Conservation (phyloP, 2,797 vertebrate species). For the Sebastes jordani region DNA sequence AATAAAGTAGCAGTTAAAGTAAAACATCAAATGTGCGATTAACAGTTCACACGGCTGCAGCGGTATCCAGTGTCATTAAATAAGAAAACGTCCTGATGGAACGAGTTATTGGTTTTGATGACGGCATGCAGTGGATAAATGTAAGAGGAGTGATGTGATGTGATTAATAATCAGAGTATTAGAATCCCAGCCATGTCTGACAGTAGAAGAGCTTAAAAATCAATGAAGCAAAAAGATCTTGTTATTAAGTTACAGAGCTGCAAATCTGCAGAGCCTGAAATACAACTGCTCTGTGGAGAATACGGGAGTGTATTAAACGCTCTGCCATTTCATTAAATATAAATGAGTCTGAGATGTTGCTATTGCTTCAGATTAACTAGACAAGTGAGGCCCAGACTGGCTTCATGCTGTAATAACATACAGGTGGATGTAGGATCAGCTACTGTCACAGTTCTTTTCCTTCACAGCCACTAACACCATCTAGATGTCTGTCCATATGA, state of each 20-base stretch:
- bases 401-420: neutral
- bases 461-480: neutral
- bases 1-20: neutral
- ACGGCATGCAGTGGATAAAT: neutral
- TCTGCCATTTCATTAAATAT: neutral
- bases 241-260: neutral
- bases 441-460: neutral
- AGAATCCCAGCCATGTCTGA: neutral
- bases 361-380: constrained; percentile 6
- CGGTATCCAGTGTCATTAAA: neutral
- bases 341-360: neutral
- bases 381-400: neutral
- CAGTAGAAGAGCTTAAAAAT: neutral
- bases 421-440: neutral
- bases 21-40: neutral
- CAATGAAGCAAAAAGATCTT: neutral
- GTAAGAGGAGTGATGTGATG: neutral
- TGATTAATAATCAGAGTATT: neutral
- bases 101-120: neutral
- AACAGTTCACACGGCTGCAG: neutral
- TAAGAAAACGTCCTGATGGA: neutral
- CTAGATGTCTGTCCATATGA: neutral
- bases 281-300: constrained; percentile 5
- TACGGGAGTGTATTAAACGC: neutral
- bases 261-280: neutral